Conservation (phyloP, 2,113 vertebrate genomes). For the Cebus imitator region DNA sequence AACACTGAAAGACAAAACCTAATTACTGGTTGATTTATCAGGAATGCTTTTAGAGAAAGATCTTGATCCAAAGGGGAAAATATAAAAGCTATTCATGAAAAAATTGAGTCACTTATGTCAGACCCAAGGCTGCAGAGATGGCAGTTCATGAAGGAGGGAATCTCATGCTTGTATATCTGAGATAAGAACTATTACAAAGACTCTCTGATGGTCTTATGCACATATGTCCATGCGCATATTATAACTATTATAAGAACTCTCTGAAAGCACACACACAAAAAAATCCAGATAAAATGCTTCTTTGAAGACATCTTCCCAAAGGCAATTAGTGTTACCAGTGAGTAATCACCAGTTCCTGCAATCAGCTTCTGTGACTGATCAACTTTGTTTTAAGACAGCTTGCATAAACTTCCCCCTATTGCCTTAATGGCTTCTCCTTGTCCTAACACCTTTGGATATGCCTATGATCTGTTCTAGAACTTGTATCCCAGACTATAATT, state of each 20-base stretch:
- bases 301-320: neutral
- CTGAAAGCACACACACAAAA: neutral
- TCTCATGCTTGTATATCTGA: neutral
- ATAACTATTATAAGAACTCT: neutral
- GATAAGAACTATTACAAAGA: neutral
- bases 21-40: neutral
- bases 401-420: neutral
- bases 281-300: neutral
- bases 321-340: neutral
- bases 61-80: neutral
- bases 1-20: neutral
- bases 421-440: neutral
- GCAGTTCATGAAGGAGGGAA: neutral
- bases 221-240: neutral
- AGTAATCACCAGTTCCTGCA: neutral
- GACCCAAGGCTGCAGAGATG: neutral
- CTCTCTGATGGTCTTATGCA: neutral
- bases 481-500: neutral
- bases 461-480: neutral
- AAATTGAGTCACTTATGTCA: neutral
- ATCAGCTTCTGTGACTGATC: neutral
- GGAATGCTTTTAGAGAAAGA: neutral
- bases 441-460: neutral
- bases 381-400: neutral
- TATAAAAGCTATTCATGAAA: neutral